Percentiles rank a stretch among this genome's conserved stretches.
Evolutionary conservation across 2,888 invertebrate genomes (phyloP).

Genomic region (Drosophila gaucha): DNA sequence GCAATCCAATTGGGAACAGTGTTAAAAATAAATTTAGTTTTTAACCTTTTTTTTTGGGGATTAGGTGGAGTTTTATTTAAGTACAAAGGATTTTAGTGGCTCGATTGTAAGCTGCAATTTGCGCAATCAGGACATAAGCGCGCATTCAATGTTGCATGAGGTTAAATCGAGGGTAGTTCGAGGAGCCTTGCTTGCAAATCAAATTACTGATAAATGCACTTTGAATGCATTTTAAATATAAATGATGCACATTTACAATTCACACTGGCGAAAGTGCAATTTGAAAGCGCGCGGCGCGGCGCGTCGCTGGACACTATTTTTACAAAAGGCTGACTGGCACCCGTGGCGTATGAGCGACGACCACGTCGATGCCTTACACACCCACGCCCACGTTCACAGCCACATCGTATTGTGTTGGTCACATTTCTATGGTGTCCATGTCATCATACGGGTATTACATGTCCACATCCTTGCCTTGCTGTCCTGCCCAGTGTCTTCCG

Average conservation of each 20-base stretch:
- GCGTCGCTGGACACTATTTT: conserved; percentile 9
- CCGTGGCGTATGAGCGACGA: conserved; percentile 39
- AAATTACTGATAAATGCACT: conserved; percentile 67
- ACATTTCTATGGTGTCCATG: conserved; percentile 5
- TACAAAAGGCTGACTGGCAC: conserved; percentile 5
- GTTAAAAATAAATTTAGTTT: neutral
- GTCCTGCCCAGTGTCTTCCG: neutral
- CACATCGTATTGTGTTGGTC: neutral
- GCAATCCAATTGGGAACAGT: neutral
- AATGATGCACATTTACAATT: conserved; percentile 32
- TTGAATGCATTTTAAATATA: conserved; percentile 61
- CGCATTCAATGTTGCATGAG: conserved; percentile 52
- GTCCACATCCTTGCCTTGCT: conserved; percentile 1
- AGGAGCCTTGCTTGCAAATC: conserved; percentile 20
- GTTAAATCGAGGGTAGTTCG: conserved; percentile 15
- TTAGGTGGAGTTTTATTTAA: conserved; percentile 4
- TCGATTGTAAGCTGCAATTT: conserved; percentile 65
- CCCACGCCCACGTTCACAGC: neutral
- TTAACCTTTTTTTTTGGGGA: neutral
- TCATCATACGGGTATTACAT: conserved; percentile 23
- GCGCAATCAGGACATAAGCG: conserved; percentile 53
- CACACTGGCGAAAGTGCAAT: conserved; percentile 50
- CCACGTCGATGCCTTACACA: conserved; percentile 4
- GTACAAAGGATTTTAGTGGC: conserved; percentile 2
- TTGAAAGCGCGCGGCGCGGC: conserved; percentile 26